Base-by-base conservation (phyloP, 2,888 invertebrate genomes). In the Ectropis crepuscularia region DNA sequence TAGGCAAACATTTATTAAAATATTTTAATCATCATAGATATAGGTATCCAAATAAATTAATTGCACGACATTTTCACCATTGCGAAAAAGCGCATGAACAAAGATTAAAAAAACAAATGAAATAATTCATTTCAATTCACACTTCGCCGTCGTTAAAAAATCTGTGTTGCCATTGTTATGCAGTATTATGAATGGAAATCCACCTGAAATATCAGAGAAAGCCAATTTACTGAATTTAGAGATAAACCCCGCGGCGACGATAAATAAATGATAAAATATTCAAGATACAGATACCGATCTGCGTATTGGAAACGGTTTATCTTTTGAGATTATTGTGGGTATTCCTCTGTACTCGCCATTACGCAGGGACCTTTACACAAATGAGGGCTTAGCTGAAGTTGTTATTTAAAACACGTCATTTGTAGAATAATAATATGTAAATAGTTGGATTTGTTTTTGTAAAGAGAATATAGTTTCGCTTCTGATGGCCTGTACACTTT, bases 241-340 rank as follows among this genome's bases (percentile, higher is more conserved):
- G 58, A 63, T 60, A 67, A 61, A 45, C 47, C 50, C 42, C n/a
- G 39, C 47, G 49, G 50, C 51, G 54, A 36, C 50, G 63, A 67
- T 67, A 67, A 61, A 64, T 59, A 57, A 28, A 55, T 43, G 67
- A 61, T 63, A 67, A 67, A 57, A 67, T 67, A 55, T 67, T 61
- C 61, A 53, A 53, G 51, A 67, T 60, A 63, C 6, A 55, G 43
- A 61, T 61, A 58, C 8, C 39, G 48, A 59, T 59, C 55, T 59
- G 51, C 37, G 58, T 59, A 45, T 62, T 57, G 41, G 45, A 41
- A n/a, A 49, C 38, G 57, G 5, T 53, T 60, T 67, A 67, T 60
- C 63, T 53, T n/a, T n/a, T 4, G 10, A 61, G 48, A 67, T 59
- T 61, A 64, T 58, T 48, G 38, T 4, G 16, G 16, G 16, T 28